phyloP scores from a whole-genome alignment of 1,140 invertebrate species.

The Calephelis nemesis region DNA sequence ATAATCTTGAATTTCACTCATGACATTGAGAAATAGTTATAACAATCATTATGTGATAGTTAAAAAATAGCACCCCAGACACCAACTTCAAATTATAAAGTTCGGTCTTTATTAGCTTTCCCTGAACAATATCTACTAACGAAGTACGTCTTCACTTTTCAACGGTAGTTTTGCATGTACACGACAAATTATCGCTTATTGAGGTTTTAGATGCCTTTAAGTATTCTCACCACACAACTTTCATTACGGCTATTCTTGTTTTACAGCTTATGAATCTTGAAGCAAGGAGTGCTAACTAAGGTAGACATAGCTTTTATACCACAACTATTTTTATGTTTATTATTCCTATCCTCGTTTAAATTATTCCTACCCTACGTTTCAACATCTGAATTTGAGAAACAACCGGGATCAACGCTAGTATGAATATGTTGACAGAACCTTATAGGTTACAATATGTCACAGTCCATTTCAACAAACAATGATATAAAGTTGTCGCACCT shows the following conservation, averaged over 20 bases:
- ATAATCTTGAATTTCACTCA: no score
- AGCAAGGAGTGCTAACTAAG: background rate
- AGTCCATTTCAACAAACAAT: no score
- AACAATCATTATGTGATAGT: no score
- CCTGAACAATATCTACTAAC: constrained; percentile 58
- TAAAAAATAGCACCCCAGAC: background rate
- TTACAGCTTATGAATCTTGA: constrained; percentile 32
- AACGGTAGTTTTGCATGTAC: constrained; percentile 29
- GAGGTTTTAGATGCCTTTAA: constrained; percentile 58
- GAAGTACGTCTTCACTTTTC: constrained; percentile 42
- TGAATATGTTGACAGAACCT: no score
- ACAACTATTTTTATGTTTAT: no score
- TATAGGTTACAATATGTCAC: no score
- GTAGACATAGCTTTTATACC: background rate
- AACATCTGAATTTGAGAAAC: no score
- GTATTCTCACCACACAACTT: constrained; percentile 49
- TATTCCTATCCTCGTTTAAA: no score
- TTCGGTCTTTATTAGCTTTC: background rate
- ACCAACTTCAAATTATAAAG: constrained; percentile 1
- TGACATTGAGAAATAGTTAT: no score
- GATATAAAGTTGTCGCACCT: no score
- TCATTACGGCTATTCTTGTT: constrained; percentile 62
- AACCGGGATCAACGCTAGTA: no score
- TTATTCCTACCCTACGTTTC: no score
- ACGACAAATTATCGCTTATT: constrained; percentile 33